Evolutionary conservation across 2,797 vertebrate species (phyloP), one percentile per base, ranked within the genome.

Genomic region (Anguilla obscura): DNA sequence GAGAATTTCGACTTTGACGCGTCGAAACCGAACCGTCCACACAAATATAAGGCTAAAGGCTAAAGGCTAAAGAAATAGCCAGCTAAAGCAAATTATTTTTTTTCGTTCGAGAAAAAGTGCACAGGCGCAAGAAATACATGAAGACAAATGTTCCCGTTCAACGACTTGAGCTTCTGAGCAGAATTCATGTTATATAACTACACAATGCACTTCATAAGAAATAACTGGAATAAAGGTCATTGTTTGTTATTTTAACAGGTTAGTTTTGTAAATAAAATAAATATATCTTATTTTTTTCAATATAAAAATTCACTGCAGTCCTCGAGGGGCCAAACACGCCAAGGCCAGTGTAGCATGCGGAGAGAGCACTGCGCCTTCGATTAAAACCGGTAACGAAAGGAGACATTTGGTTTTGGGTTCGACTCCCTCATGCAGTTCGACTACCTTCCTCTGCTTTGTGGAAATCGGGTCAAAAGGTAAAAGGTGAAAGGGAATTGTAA

Each of bases 401-500:
- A 24, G 48, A 45, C 27, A 84, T 79, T 87, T 86, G 86, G 76
- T 85, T n/a, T 76, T 45, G 36, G 60, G 90, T 86, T 79, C 85
- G 89, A 88, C 95, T 96, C 96, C 96, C 96, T 95, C 94, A 93
- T 95, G 95, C 95, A 86, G 88, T 69, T 91, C 86, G 89, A 88
- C 95, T 96, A 97, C 96, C 96, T 95, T 92, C 92, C 86, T 88
- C 83, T 93, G 86, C 86, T 76, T 52, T 87, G 91, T 84, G 90
- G 93, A n/a, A 94, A 94, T 95, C 86, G 95, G 92, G 94, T 99
- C 98, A 99, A 97, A 99, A 99, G 95, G 98, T 98, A 97, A 99
- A 99, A 94, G 98, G 98, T 94, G 98, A 99, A 93, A 99, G 98
- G 93, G 97, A 98, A 96, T 98, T 98, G 97, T 98, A 97, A 92